Conservation (phyloP, 2,113 vertebrate genomes). For the Bagarius yarrelli region DNA sequence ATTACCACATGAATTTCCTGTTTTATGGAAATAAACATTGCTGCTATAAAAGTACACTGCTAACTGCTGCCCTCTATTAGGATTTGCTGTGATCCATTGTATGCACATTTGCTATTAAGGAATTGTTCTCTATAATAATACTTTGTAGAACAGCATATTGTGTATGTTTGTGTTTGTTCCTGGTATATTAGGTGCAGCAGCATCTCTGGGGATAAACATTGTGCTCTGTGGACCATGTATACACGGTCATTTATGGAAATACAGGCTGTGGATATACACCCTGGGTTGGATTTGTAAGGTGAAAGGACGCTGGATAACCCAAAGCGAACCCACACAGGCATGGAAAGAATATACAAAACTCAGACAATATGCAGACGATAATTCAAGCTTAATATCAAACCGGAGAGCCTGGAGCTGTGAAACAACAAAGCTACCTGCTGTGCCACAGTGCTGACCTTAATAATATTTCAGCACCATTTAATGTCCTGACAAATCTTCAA, state of each 20-base stretch:
- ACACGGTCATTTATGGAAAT: neutral
- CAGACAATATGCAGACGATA: neutral
- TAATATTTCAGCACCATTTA: neutral
- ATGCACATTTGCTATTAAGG: neutral
- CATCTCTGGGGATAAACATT: neutral
- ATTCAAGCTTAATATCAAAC: neutral
- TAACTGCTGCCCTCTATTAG: slow-evolving; percentile 39
- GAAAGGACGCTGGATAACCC: neutral
- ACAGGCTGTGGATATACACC: neutral
- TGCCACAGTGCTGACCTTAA: neutral
- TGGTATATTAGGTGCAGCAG: neutral
- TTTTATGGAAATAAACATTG: slow-evolving; percentile 41
- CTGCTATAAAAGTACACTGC: slow-evolving; percentile 33
- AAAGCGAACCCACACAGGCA: neutral
- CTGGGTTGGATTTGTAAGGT: neutral
- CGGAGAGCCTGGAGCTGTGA: neutral
- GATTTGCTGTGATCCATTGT: neutral
- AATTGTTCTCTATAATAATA: neutral
- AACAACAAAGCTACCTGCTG: neutral
- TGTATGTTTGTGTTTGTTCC: neutral
- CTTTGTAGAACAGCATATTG: neutral
- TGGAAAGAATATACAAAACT: neutral
- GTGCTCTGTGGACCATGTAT: neutral
- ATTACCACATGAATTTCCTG: too few species aligned
- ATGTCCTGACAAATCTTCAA: neutral